Evolutionary conservation across 1,140 invertebrate genomes (phyloP).

Genomic region (Acromyrmex heyeri): DNA sequence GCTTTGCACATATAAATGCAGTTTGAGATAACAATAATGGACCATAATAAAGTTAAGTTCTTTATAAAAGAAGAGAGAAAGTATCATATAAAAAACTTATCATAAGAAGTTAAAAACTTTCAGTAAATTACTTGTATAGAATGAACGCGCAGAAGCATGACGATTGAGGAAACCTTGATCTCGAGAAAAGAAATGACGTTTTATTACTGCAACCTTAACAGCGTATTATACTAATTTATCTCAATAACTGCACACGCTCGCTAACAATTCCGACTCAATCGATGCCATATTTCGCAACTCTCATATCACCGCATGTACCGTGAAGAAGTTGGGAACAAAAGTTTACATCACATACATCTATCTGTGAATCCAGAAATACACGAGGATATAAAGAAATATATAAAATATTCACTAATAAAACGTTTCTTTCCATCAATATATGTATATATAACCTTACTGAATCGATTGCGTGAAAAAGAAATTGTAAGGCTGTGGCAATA

Average conservation of each 20-base stretch:
- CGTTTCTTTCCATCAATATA: neutral
- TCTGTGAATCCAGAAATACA: neutral
- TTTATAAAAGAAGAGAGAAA: neutral
- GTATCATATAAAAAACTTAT: neutral
- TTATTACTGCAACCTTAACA: conserved; percentile 34
- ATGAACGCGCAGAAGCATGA: neutral
- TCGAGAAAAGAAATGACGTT: conserved; percentile 20
- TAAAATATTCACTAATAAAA: conserved; percentile 20
- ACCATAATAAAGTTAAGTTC: neutral
- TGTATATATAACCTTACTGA: neutral
- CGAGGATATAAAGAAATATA: neutral
- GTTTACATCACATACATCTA: neutral
- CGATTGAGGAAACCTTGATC: conserved; percentile 43
- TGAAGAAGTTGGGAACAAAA: neutral
- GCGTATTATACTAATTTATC: conserved; percentile 50
- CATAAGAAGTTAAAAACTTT: neutral
- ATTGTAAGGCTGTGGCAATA: neutral
- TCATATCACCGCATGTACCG: neutral
- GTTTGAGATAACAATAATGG: neutral
- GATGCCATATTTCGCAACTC: conserved; percentile 43
- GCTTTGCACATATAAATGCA: neutral
- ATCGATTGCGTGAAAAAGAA: neutral
- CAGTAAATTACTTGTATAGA: neutral
- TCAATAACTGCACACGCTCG: conserved; percentile 35
- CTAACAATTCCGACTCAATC: conserved; percentile 41